Conservation (phyloP, 2,797 vertebrate genomes). For the Danio aesculapii region DNA sequence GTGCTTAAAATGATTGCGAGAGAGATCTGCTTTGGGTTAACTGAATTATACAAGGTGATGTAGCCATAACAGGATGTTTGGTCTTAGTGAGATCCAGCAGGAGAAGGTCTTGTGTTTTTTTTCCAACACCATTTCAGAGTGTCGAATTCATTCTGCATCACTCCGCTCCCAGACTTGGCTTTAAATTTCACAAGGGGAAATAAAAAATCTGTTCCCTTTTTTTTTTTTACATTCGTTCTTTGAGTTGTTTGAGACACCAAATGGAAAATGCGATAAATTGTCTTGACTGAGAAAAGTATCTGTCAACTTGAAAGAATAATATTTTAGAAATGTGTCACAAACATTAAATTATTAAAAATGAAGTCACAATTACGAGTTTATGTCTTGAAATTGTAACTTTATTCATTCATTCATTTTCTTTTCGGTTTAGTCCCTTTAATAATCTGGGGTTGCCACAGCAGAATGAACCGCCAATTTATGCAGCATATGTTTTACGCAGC, state of each 20-base stretch:
- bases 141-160: conserved; percentile 20
- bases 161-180: conserved; percentile 5
- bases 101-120: conserved; percentile 19
- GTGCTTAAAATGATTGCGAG: background rate
- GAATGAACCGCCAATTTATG: too few relatives aligned
- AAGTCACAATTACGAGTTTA: too few relatives aligned
- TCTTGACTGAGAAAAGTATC: too few relatives aligned
- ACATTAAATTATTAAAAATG: too few relatives aligned
- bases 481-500: too few relatives aligned
- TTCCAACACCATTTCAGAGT: background rate
- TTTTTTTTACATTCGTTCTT: conserved; percentile 1
- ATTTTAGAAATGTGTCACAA: too few relatives aligned
- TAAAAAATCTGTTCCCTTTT: background rate
- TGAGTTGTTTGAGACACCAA: background rate
- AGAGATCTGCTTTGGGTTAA: conserved; percentile 38
- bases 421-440: too few relatives aligned
- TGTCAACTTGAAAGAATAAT: too few relatives aligned
- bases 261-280: too few relatives aligned
- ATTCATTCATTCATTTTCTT: too few relatives aligned
- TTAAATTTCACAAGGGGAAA: conserved; percentile 18
- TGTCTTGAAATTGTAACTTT: too few relatives aligned
- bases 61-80: conserved; percentile 41
- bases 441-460: too few relatives aligned
- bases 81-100: conserved; percentile 25
- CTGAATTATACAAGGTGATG: conserved; percentile 39